Percentiles rank a stretch among this genome's conserved stretches.
These are phyloP conservation scores for Eristalis tenax DNA, from an alignment of 2,888 invertebrate genomes.

Conservation along the genomic window DNA sequence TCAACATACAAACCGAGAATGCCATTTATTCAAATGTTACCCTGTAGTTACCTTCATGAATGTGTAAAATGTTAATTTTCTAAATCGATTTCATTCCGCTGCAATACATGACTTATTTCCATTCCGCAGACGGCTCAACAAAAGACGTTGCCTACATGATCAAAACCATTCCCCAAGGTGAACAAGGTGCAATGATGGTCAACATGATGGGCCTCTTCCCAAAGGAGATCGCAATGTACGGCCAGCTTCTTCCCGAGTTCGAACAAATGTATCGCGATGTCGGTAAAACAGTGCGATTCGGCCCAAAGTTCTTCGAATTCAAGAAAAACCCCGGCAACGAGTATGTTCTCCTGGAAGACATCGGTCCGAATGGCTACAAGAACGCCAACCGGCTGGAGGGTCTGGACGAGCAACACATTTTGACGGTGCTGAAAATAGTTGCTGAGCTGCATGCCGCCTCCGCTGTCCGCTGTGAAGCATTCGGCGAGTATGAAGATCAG, in stretches of 20 bases:
- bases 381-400: constrained; percentile 76
- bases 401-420: constrained; percentile 74
- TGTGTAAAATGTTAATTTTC: too few relatives aligned
- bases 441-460: constrained; percentile 79
- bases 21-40: too few relatives aligned
- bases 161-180: constrained; percentile 75
- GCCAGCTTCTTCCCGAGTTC: constrained; percentile 76
- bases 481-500: constrained; percentile 73
- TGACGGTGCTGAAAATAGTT: constrained; percentile 75
- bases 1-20: too few relatives aligned
- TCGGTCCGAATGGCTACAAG: constrained; percentile 75
- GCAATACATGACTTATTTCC: neutral
- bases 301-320: constrained; percentile 76
- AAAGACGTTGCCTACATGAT: constrained; percentile 75
- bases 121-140: constrained; percentile 9
- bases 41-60: too few relatives aligned
- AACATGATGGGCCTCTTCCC: constrained; percentile 76
- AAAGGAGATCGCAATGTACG: constrained; percentile 79
- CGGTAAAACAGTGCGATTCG: constrained; percentile 75
- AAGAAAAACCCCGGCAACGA: constrained; percentile 74
- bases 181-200: constrained; percentile 58
- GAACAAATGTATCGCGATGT: constrained; percentile 76
- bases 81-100: too few relatives aligned
- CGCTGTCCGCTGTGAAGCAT: constrained; percentile 73
- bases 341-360: constrained; percentile 78